These are phyloP conservation scores for Vimba vimba DNA, from an alignment of 2,113 vertebrate species.

Conservation along the genomic window DNA sequence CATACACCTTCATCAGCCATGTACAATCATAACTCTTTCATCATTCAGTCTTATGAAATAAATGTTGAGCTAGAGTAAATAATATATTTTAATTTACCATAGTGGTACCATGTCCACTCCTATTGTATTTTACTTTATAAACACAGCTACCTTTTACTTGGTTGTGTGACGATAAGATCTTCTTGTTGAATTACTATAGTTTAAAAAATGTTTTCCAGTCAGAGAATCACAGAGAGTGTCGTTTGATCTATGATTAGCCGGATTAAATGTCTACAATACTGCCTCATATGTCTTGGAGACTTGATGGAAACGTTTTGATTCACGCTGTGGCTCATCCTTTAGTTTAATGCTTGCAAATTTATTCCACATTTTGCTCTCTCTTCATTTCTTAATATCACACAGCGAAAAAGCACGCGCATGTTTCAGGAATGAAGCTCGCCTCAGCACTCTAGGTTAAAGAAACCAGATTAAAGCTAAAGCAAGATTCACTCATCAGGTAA, in stretches of 20 bases:
- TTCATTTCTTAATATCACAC: conserved; percentile 11
- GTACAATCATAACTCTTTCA: background rate
- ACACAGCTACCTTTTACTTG: background rate
- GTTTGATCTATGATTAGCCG: background rate
- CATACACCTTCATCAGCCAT: background rate
- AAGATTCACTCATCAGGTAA: background rate
- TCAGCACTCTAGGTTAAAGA: conserved; percentile 25
- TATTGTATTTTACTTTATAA: too few species aligned
- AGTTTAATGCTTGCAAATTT: conserved; percentile 26
- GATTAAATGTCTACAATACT: conserved; percentile 2
- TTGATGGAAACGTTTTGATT: background rate
- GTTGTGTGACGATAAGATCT: background rate
- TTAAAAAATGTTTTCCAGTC: background rate
- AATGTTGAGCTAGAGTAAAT: background rate
- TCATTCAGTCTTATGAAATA: background rate
- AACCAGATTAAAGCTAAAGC: conserved; percentile 10
- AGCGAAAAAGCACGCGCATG: background rate
- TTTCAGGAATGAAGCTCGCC: conserved; percentile 6
- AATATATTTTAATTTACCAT: background rate
- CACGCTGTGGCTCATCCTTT: conserved; percentile 12
- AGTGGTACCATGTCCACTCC: background rate
- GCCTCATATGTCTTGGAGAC: background rate
- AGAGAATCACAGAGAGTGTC: background rate
- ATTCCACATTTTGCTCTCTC: conserved; percentile 29
- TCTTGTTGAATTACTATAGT: background rate